Evolutionary conservation across 2,797 vertebrate species (phyloP).

Genomic region (Gallinago nigripennis): DNA sequence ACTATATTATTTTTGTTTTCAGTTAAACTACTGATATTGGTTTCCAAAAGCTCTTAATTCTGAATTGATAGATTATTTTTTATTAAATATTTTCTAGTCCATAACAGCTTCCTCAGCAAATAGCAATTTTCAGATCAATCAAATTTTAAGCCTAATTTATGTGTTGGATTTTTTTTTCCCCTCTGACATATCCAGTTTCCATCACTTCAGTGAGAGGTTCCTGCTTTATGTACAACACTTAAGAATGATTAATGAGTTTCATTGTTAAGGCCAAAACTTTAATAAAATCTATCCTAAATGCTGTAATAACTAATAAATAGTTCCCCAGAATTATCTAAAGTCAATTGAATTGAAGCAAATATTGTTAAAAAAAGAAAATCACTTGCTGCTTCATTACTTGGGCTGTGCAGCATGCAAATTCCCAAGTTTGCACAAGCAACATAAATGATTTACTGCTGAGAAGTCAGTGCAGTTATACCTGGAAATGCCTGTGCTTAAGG

Average conservation of each 20-base stretch:
- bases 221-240: background rate
- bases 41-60: background rate
- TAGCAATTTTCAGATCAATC: background rate
- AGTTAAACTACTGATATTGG: background rate
- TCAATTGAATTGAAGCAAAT: background rate
- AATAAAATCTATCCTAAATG: background rate
- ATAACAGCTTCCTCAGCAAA: background rate
- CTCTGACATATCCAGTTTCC: background rate
- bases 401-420: background rate
- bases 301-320: background rate
- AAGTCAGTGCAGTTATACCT: background rate
- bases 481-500: background rate
- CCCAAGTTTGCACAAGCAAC: background rate
- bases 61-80: background rate
- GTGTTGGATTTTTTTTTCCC: accelerated
- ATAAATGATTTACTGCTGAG: background rate
- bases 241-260: background rate
- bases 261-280: background rate
- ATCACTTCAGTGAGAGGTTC: background rate
- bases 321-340: background rate
- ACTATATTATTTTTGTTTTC: background rate
- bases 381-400: background rate
- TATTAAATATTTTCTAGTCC: background rate
- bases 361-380: background rate
- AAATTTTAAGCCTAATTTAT: background rate